phyloP scores from a whole-genome alignment of 2,797 vertebrate genomes.

The Pseudomugil gertrudae region DNA sequence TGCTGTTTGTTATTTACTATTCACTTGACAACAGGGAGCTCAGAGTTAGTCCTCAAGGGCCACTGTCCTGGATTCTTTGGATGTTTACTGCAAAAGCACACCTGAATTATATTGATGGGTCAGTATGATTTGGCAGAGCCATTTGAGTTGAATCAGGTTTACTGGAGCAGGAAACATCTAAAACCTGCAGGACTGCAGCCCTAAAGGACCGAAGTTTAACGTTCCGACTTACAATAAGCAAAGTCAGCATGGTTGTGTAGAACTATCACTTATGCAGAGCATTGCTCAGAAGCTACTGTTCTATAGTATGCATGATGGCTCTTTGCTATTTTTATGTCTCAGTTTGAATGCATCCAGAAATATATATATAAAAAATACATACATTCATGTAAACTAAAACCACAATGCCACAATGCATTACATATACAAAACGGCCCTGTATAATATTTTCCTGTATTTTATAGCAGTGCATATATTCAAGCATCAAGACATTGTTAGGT shows the following conservation, averaged over 20 bases:
- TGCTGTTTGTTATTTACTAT: conserved; percentile 59
- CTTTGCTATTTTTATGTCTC: conserved; percentile 30
- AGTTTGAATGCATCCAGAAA: conserved; percentile 9
- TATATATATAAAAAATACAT: background rate
- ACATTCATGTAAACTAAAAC: conserved; percentile 10
- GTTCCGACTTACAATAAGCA: conserved; percentile 63
- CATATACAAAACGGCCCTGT: background rate
- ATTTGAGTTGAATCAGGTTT: too few species aligned
- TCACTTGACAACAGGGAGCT: conserved; percentile 21
- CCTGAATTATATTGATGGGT: too few species aligned
- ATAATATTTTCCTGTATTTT: background rate
- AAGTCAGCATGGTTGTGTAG: conserved; percentile 45
- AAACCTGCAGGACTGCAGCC: too few species aligned
- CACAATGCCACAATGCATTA: conserved; percentile 3
- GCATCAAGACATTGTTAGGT: conserved; percentile 18
- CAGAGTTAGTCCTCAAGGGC: too few species aligned
- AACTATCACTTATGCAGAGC: conserved; percentile 37
- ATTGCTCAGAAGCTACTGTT: conserved; percentile 20
- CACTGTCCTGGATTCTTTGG: too few species aligned
- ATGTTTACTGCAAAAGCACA: too few species aligned
- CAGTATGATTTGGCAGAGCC: too few species aligned
- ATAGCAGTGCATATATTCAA: background rate
- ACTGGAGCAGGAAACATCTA: too few species aligned
- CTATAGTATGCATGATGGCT: conserved; percentile 56
- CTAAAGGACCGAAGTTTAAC: too few species aligned